A percentile compares a stretch with the other conserved stretches of the same genome.
Evolutionary conservation across 2,797 vertebrate species (phyloP).

Genomic region (Crypturellus tataupa): DNA sequence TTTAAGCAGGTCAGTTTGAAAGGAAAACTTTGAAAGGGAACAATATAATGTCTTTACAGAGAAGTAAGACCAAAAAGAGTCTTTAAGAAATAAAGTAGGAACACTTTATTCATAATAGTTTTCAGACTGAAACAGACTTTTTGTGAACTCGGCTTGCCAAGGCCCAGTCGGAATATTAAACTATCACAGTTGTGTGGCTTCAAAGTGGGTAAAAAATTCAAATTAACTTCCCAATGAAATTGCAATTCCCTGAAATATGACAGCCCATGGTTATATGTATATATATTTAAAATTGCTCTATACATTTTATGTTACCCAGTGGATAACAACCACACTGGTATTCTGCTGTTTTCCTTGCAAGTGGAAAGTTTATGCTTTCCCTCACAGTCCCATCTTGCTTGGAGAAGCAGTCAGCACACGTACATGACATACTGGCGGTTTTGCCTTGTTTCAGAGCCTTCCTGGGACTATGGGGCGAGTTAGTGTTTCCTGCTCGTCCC

Average conservation of each 20-base stretch:
- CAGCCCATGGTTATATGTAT: background rate
- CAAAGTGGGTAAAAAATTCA: background rate
- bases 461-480: background rate
- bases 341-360: background rate
- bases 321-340: background rate
- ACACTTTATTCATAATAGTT: background rate
- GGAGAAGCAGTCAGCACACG: background rate
- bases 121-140: background rate
- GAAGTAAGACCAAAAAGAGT: background rate
- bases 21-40: background rate
- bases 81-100: background rate
- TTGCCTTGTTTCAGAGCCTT: slow-evolving; percentile 38
- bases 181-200: background rate
- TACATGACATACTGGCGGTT: background rate
- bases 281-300: background rate
- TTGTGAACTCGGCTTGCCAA: background rate
- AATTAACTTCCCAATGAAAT: background rate
- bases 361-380: background rate
- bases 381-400: background rate
- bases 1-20: background rate
- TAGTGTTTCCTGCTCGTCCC: slow-evolving; percentile 21
- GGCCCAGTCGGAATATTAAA: background rate
- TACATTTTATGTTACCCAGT: background rate
- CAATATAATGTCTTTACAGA: background rate
- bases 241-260: background rate